Evolutionary conservation across 2,888 invertebrate genomes (phyloP), one percentile per base, ranked within the genome.

Genomic region (Oasisia sp.): DNA sequence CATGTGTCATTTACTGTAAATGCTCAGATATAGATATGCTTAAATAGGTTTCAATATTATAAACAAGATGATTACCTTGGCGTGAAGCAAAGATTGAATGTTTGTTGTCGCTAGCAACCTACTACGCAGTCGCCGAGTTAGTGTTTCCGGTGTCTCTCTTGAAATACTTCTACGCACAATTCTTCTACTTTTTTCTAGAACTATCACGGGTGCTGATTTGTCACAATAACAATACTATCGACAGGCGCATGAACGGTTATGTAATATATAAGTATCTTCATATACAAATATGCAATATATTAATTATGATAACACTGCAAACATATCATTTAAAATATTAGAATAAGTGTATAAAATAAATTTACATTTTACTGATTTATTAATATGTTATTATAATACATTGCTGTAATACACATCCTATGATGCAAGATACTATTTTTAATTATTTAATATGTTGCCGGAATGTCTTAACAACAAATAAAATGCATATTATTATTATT

Each of bases 61-160:
- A 32, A 32, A 32, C 32, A 0, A 90, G 90, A 44, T 44, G 44
- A 38, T 44, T 38, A 90, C 90, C 44, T 90, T 90, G 90, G 8
- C 32, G 44, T 38, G 74, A 74, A 74, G 74, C 74, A 74, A 19
- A 74, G 74, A 74, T 74, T 74, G 74, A 74, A 74, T 74, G 74
- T 74, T 74, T 74, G 74, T 74, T 74, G 74, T 74, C 74, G 74
- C 74, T 74, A 74, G 74, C 74, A 74, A 74, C 74, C 74, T 74
- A 74, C 74, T 74, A 74, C 74, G 74, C 74, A 74, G 74, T 74
- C 74, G 74, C 74, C 19, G 74, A 7, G 74, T 27, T 27, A 5
- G 19, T 74, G 74, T 7, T 74, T 74, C 74, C 74, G 74, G 74
- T 74, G 74, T 74, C 74, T 74, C 74, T 27, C 74, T 0, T 74